Conservation (phyloP, 2,113 vertebrate species). For the Bufo gargarizans region DNA sequence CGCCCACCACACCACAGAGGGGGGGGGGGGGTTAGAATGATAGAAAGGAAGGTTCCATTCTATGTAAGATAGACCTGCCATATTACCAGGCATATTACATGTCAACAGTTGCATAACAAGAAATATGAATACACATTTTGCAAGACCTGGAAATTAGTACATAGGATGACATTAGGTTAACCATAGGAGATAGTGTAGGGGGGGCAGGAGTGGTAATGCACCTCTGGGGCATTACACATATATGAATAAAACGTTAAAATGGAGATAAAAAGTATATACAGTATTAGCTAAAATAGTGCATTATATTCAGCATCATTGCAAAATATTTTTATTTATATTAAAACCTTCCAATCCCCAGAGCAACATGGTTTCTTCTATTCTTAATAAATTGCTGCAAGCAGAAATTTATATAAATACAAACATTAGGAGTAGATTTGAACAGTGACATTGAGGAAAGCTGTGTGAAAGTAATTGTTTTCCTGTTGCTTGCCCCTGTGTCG, state of each 20-base stretch:
- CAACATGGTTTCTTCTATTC: background rate
- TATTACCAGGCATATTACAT: too few species aligned
- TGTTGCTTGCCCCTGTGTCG: conserved; percentile 9
- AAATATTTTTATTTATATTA: conserved; percentile 1
- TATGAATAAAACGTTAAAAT: background rate
- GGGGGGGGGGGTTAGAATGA: too few species aligned
- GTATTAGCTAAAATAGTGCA: background rate
- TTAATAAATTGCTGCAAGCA: conserved; percentile 10
- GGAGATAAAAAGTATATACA: background rate
- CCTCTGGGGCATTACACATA: too few species aligned
- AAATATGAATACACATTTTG: too few species aligned
- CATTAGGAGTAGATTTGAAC: conserved; percentile 12
- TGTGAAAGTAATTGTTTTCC: conserved; percentile 43
- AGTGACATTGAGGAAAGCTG: conserved; percentile 22
- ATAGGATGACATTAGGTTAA: too few species aligned
- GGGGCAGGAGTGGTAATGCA: too few species aligned
- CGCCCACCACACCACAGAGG: too few species aligned
- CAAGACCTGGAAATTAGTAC: too few species aligned
- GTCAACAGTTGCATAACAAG: too few species aligned
- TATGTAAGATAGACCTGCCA: too few species aligned
- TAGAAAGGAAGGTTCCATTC: too few species aligned
- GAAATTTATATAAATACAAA: conserved; percentile 42
- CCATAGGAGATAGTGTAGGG: too few species aligned
- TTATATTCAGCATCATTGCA: background rate
- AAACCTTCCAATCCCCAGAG: background rate